Conservation (phyloP, 2,113 vertebrate species). For the Mungos mungo region DNA sequence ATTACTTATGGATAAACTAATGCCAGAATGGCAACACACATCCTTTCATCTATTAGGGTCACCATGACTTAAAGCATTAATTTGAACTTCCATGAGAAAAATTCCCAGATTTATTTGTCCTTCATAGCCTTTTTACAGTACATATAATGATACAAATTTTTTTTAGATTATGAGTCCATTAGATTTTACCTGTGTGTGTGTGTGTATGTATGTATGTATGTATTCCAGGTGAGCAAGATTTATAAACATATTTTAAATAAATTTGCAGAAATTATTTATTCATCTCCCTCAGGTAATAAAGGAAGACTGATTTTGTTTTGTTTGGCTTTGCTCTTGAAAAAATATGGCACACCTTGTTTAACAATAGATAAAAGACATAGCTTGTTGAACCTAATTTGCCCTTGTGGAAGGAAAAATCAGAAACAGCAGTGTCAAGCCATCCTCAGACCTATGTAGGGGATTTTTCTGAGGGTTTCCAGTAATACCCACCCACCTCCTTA, state of each 20-base stretch:
- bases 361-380: not conserved
- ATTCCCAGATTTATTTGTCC: not conserved
- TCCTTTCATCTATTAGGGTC: not conserved
- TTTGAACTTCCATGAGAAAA: not conserved
- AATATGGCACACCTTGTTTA: not conserved
- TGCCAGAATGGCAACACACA: not conserved
- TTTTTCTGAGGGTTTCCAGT: not conserved
- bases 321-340: not conserved
- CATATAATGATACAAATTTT: not conserved
- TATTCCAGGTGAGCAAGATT: not conserved
- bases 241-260: not conserved
- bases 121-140: not conserved
- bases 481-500: not conserved
- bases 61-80: not conserved
- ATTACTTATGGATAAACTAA: not conserved
- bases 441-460: not conserved
- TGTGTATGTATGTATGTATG: not conserved
- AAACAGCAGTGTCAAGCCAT: not conserved
- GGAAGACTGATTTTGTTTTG: not conserved
- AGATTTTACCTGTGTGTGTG: not conserved
- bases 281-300: not conserved
- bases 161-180: not conserved
- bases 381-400: not conserved
- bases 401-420: not conserved
- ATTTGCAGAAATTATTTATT: not conserved